Percentiles rank a stretch among this genome's conserved stretches.
These are phyloP conservation scores for Diaphora mendica DNA, from an alignment of 2,888 invertebrate species.

Conservation along the genomic window DNA sequence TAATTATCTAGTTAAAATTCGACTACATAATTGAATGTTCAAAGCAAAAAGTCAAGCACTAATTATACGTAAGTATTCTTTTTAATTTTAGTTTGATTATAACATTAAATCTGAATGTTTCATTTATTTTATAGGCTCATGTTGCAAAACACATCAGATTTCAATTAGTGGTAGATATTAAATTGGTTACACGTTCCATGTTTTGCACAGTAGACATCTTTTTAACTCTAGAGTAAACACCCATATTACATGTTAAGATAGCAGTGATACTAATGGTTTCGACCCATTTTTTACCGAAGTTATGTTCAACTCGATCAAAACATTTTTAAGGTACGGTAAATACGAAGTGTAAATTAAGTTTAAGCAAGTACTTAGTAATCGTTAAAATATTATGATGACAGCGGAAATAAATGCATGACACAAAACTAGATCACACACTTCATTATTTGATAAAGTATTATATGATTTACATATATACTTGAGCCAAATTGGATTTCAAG, in stretches of 20 bases:
- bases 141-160: not conserved
- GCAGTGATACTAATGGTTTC: not conserved
- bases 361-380: too few species aligned
- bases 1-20: not conserved
- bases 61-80: not conserved
- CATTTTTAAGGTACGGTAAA: not conserved
- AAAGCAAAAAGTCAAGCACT: not conserved
- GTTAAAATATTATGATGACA: not conserved
- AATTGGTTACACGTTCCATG: not conserved
- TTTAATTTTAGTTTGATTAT: not conserved
- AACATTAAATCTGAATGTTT: not conserved
- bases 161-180: not conserved
- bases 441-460: not conserved
- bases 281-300: not conserved
- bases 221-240: not conserved
- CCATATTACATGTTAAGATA: not conserved
- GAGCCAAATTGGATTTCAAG: not conserved
- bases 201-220: not conserved
- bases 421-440: not conserved
- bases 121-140: not conserved
- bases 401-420: not conserved
- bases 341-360: too few species aligned
- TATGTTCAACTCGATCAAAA: not conserved
- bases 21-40: not conserved
- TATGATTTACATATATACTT: not conserved